These are phyloP conservation scores for Arctocebus calabarensis DNA, from an alignment of 2,797 vertebrate genomes.

Conservation along the genomic window DNA sequence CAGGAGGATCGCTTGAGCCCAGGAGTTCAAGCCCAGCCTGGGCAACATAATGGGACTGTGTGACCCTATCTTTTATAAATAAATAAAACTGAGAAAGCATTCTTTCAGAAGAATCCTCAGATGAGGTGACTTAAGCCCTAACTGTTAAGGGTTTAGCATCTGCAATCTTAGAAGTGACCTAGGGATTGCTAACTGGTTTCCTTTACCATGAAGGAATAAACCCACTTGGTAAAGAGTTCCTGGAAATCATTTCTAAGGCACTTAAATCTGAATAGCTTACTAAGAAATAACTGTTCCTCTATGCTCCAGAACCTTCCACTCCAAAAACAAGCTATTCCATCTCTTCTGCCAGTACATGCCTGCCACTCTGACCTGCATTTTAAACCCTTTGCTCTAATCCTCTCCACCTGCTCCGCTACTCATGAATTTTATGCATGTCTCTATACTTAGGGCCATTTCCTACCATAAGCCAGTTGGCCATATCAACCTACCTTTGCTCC, in stretches of 20 bases:
- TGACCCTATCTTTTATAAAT: neutral
- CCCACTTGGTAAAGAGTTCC: neutral
- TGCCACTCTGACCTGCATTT: neutral
- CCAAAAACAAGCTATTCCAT: neutral
- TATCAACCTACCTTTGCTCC: neutral
- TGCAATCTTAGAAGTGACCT: neutral
- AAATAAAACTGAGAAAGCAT: neutral
- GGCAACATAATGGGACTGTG: neutral
- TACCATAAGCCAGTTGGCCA: neutral
- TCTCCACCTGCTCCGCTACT: neutral
- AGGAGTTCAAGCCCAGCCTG: neutral
- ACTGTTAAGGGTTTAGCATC: neutral
- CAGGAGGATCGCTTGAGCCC: neutral
- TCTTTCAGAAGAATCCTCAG: neutral
- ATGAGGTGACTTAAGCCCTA: neutral
- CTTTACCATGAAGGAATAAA: neutral
- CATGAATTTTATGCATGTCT: neutral
- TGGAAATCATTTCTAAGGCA: neutral
- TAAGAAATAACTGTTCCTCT: neutral
- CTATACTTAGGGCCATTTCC: neutral
- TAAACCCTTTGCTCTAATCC: neutral
- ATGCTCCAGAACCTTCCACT: neutral
- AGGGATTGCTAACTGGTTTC: neutral
- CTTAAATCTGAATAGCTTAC: neutral
- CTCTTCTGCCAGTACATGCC: neutral